Conservation (phyloP, 2,113 vertebrate genomes). For the Melospiza melodia region DNA sequence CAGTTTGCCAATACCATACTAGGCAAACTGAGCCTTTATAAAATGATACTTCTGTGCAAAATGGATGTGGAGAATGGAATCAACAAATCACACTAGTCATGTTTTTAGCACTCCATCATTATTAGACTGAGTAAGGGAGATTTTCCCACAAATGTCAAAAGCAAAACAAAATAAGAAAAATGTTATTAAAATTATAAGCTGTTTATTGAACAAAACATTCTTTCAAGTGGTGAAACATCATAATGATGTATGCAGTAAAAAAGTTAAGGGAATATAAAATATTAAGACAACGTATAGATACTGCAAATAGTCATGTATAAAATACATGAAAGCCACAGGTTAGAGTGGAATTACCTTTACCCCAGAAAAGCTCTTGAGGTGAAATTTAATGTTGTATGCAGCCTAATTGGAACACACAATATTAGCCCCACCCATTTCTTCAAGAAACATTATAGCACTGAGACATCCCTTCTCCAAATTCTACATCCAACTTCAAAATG, state of each 20-base stretch:
- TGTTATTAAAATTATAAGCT: not conserved
- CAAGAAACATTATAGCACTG: not conserved
- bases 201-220: not conserved
- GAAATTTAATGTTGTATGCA: not conserved
- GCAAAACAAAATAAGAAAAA: not conserved
- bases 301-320: not conserved
- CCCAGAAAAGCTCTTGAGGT: not conserved
- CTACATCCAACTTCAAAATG: not conserved
- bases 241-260: not conserved
- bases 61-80: not conserved
- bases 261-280: not conserved
- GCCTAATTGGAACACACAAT: not conserved
- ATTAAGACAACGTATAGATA: not conserved
- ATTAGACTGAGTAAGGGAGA: not conserved
- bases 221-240: not conserved
- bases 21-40: not conserved
- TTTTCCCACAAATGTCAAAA: not conserved
- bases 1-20: not conserved
- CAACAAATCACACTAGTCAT: not conserved
- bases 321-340: fast-evolving
- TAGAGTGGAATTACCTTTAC: not conserved
- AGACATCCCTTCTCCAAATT: not conserved
- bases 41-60: not conserved
- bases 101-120: not conserved
- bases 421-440: not conserved